Conservation (phyloP, 92 coral and sea anemone genomes). For the Zoanthus solanderi region DNA sequence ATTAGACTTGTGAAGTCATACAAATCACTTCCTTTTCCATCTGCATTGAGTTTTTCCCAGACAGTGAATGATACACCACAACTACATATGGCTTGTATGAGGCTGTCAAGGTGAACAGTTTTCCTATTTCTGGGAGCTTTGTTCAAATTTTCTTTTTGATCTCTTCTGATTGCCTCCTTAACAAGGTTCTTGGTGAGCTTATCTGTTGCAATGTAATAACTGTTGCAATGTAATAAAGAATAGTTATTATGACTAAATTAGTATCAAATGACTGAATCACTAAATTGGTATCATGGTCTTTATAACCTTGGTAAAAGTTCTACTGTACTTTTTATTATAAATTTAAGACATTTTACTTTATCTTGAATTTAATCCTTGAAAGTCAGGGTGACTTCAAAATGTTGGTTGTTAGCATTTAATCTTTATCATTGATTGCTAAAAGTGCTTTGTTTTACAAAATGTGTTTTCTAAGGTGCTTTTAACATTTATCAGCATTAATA, state of each 20-base stretch:
- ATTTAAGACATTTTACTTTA: too few species aligned
- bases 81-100: conserved; percentile 65
- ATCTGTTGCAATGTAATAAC: conserved; percentile 31
- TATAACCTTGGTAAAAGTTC: too few species aligned
- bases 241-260: neutral
- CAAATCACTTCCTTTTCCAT: conserved; percentile 69
- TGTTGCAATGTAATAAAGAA: neutral
- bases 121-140: conserved; percentile 62
- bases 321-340: too few species aligned
- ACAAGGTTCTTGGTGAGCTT: conserved; percentile 65
- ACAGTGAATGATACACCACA: conserved; percentile 68
- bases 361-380: too few species aligned
- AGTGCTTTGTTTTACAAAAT: too few species aligned
- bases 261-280: too few species aligned
- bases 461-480: too few species aligned
- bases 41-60: conserved; percentile 77
- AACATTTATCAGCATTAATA: too few species aligned
- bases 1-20: conserved; percentile 71
- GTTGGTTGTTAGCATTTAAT: too few species aligned
- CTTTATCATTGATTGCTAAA: too few species aligned
- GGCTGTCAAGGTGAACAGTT: conserved; percentile 48
- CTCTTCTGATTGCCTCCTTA: conserved; percentile 62
- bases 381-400: too few species aligned
- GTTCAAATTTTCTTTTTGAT: conserved; percentile 62
- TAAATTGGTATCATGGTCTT: too few species aligned